These are phyloP conservation scores for Momotus momota DNA, from an alignment of 2,797 vertebrate genomes.

Conservation along the genomic window DNA sequence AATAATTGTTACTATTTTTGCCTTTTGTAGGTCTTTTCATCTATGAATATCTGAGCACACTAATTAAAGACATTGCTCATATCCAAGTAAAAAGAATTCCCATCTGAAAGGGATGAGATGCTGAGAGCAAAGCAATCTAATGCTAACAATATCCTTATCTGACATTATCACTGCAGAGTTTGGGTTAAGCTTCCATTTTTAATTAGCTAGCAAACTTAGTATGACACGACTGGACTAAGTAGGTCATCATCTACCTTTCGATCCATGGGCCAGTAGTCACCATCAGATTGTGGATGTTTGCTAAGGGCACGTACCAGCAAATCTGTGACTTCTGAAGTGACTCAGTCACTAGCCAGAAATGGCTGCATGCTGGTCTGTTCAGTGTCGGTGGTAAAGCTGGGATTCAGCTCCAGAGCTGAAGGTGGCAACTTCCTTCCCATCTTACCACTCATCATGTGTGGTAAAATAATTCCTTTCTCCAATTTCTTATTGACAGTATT, in stretches of 20 bases:
- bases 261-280: neutral
- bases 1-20: conserved; percentile 45
- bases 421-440: neutral
- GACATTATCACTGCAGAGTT: neutral
- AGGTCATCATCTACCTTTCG: neutral
- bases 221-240: neutral
- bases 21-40: neutral
- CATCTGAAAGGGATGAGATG: conserved; percentile 14
- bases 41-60: neutral
- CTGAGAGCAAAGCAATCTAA: neutral
- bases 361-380: neutral
- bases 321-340: conserved; percentile 2
- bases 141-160: conserved; percentile 16
- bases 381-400: neutral
- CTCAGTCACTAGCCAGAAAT: neutral
- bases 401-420: neutral
- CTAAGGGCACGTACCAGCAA: neutral
- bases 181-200: conserved; percentile 5
- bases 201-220: neutral
- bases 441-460: neutral
- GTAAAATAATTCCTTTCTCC: neutral
- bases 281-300: neutral
- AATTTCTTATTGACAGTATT: neutral
- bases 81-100: conserved; percentile 30
- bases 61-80: conserved; percentile 35